A percentile compares a stretch with the other conserved stretches of the same genome.
Evolutionary conservation across 2,888 invertebrate genomes (phyloP).

Genomic region (Scrobipalpa costella): DNA sequence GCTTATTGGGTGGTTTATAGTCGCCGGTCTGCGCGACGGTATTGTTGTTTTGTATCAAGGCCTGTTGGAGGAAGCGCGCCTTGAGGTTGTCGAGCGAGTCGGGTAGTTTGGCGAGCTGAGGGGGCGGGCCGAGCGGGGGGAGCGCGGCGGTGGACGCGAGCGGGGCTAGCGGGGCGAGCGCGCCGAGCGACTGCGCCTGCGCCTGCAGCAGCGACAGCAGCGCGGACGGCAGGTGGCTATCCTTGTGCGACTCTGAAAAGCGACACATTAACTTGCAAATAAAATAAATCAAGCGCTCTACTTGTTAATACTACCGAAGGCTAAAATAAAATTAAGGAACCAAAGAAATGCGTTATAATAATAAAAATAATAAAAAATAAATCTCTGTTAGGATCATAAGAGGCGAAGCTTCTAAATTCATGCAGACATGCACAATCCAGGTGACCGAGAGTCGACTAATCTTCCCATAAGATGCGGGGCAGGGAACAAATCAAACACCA

Average conservation of each 20-base stretch:
- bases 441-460: conserved; percentile 56
- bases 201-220: conserved; percentile 73
- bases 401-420: conserved; percentile 79
- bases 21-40: conserved; percentile 41
- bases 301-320: conserved; percentile 80
- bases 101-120: conserved; percentile 35
- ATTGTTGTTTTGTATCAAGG: conserved; percentile 70
- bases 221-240: conserved; percentile 66
- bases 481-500: conserved; percentile 53
- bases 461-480: conserved; percentile 70
- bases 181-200: conserved; percentile 48
- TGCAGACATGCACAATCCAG: conserved; percentile 80
- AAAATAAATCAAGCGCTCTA: conserved; percentile 70
- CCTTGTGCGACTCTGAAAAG: conserved; percentile 75
- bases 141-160: conserved; percentile 29
- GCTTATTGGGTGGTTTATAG: conserved; percentile 54
- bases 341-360: conserved; percentile 81
- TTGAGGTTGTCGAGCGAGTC: conserved; percentile 56
- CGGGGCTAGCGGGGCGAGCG: conserved; percentile 32
- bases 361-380: conserved; percentile 55
- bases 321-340: conserved; percentile 80
- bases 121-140: conserved; percentile 36
- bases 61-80: conserved; percentile 64
- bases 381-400: conserved; percentile 74
- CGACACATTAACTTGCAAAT: conserved; percentile 75